Conservation (phyloP, 1,140 invertebrate species). For the Elymnias hypermnestra region DNA sequence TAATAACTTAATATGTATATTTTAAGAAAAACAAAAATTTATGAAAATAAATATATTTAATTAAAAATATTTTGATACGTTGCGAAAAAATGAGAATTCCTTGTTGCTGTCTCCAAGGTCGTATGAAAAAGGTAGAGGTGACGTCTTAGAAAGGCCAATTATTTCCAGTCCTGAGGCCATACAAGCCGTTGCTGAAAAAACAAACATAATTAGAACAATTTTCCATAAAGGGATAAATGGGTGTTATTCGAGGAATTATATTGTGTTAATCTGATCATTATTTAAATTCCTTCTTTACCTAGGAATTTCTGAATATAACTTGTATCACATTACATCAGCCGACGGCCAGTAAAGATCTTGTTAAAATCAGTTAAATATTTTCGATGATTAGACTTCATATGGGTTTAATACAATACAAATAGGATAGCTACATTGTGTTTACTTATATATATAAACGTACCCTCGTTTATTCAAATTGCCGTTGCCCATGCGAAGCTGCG, state of each 20-base stretch:
- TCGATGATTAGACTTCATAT: not conserved
- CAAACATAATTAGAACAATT: not conserved
- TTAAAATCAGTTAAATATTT: no score
- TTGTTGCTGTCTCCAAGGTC: no score
- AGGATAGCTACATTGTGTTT: not conserved
- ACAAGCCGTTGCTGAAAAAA: not conserved
- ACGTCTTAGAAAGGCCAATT: conserved; percentile 11
- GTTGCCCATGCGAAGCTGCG: conserved; percentile 49
- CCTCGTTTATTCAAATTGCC: conserved; percentile 33
- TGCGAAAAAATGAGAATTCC: no score
- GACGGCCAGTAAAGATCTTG: no score
- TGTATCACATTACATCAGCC: no score
- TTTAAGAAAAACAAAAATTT: no score
- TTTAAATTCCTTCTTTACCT: no score
- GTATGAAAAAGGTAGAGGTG: no score
- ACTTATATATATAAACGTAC: conserved; percentile 21
- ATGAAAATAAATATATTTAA: no score
- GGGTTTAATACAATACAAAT: not conserved
- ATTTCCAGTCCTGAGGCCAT: conserved; percentile 1
- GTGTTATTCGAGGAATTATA: conserved; percentile 25
- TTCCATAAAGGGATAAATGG: conserved; percentile 33
- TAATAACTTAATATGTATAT: no score
- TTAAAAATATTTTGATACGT: no score
- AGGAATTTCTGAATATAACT: no score
- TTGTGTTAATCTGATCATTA: not conserved